Percentiles rank a stretch among this genome's conserved stretches.
These are phyloP conservation scores for Leucophora obtusa DNA, from an alignment of 2,888 invertebrate genomes.

Conservation along the genomic window DNA sequence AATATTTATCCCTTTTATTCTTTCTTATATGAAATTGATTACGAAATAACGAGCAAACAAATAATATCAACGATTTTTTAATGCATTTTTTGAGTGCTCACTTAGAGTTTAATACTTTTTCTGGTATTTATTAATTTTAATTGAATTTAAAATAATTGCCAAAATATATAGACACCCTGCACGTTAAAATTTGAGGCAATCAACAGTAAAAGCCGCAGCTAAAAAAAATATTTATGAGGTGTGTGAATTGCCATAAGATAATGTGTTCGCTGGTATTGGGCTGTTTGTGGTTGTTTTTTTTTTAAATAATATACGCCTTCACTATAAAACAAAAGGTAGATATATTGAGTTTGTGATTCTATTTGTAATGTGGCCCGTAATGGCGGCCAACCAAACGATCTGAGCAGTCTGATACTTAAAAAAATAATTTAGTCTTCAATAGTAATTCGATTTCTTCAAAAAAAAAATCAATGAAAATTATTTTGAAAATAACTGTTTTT, in stretches of 20 bases:
- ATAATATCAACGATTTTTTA: constrained; percentile 1
- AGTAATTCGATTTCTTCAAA: no score
- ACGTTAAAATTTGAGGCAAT: not conserved
- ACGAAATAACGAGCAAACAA: not conserved
- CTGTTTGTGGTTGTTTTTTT: no score
- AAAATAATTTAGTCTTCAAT: no score
- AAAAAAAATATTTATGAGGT: constrained; percentile 1
- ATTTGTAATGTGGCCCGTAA: no score
- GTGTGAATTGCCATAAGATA: not conserved
- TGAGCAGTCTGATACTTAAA: no score
- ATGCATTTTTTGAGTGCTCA: not conserved
- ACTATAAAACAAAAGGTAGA: no score
- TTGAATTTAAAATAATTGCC: constrained; percentile 1
- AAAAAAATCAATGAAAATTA: no score
- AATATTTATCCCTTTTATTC: not conserved
- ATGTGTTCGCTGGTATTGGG: no score
- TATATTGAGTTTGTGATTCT: no score
- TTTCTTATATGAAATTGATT: not conserved
- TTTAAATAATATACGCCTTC: no score
- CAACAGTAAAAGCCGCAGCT: not conserved
- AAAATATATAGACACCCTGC: not conserved
- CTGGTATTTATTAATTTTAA: constrained; percentile 2
- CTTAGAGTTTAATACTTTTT: not conserved
- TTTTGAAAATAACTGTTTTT: no score
- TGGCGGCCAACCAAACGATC: no score